Base-by-base conservation (phyloP, 2,888 invertebrate genomes). In the Apantesis nais region DNA sequence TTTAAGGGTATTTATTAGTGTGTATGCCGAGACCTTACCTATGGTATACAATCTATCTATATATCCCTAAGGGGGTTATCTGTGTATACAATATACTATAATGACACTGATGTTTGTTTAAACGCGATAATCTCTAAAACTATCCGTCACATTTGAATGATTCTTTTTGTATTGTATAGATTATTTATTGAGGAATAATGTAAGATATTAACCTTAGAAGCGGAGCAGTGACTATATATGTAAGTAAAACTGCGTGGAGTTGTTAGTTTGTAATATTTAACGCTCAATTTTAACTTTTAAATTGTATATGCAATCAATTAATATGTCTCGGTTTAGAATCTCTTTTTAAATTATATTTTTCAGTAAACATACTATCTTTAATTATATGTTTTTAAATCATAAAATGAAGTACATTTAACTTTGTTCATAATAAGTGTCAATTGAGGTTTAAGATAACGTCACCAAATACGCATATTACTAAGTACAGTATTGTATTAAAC, bases 1-100 rank as follows among this genome's bases (percentile, higher is more conserved):
- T n/a, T n/a, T n/a, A n/a, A n/a, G n/a, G n/a, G 39, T 82, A 80
- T 79, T 77, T 81, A 78, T 78, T 71, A 75, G 69, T 74, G 75
- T 71, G 31, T 55, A 65, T 61, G 72, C 3, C 63, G 48, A 29
- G n/a, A 70, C 31, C 58, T 34, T 70, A 52, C 67, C 60, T 76
- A 67, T 73, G 71, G 70, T 37, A 58, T 25, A 22, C 8, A 8
- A 22, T 19, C n/a, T n/a, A n/a, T n/a, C n/a, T n/a, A n/a, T n/a
- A n/a, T n/a, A n/a, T n/a, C n/a, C n/a, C n/a, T n/a, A n/a, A n/a
- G n/a, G n/a, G n/a, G n/a, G n/a, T n/a, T n/a, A n/a, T n/a, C n/a
- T n/a, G n/a, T 72, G 70, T 37, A 58, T 25, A 22, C 8, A 8
- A 22, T 19, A 5, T 44, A 44, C 16, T 22, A 0, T 48, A 22